These are phyloP conservation scores for Ligdia adustata DNA, from an alignment of 2,888 invertebrate species.

Conservation along the genomic window DNA sequence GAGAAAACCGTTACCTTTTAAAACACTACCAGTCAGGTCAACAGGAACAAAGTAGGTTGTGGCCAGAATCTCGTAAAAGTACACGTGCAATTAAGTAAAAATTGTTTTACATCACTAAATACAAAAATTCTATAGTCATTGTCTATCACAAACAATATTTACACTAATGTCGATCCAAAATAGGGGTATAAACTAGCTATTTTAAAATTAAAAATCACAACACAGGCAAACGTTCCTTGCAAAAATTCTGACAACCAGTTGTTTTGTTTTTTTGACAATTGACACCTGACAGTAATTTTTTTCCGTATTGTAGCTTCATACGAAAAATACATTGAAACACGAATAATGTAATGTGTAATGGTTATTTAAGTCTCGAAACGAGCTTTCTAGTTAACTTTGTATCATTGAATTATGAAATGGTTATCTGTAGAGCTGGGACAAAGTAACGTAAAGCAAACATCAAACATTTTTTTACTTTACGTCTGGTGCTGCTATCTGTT, in stretches of 20 bases:
- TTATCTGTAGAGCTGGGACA: too few relatives aligned
- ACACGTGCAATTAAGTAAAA: conserved; percentile 56
- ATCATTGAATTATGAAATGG: too few relatives aligned
- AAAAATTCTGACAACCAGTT: conserved; percentile 41
- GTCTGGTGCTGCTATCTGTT: too few relatives aligned
- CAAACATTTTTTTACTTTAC: too few relatives aligned
- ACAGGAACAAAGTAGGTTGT: conserved; percentile 72
- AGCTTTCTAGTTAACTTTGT: too few relatives aligned
- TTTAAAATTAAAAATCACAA: conserved; percentile 71
- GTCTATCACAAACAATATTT: conserved; percentile 48
- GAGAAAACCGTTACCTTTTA: conserved; percentile 76
- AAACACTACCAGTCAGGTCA: conserved; percentile 69
- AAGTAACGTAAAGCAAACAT: too few relatives aligned
- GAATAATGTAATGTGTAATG: too few relatives aligned
- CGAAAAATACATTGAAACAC: too few relatives aligned
- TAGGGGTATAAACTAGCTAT: conserved; percentile 51
- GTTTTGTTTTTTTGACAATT: too few relatives aligned
- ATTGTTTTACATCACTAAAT: conserved; percentile 59
- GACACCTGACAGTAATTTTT: not conserved
- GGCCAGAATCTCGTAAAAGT: conserved; percentile 53
- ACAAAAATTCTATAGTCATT: conserved; percentile 55
- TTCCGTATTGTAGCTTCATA: too few relatives aligned
- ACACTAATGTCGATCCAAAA: conserved; percentile 49
- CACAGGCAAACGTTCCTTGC: conserved; percentile 55
- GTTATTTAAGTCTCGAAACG: too few relatives aligned